Evolutionary conservation across 2,113 vertebrate genomes (phyloP).

Genomic region (Sylvietta virens): DNA sequence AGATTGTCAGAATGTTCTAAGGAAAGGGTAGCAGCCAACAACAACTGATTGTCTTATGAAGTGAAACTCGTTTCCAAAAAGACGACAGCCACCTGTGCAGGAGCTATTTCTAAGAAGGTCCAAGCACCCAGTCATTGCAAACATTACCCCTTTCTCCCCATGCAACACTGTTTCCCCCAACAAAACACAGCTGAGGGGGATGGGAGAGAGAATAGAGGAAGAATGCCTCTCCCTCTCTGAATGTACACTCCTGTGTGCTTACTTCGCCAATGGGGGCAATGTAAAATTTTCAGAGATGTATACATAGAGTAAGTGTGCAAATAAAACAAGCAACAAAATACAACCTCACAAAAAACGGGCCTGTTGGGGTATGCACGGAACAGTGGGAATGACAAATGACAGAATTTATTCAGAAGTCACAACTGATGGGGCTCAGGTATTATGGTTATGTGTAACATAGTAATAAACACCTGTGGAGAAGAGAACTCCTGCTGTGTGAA

Average conservation of each 20-base stretch:
- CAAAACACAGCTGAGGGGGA: not conserved
- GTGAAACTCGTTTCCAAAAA: not conserved
- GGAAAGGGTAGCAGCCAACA: not conserved
- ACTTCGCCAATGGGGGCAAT: not conserved
- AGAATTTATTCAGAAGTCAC: not conserved
- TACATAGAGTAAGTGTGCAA: not conserved
- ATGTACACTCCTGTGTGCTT: fast-evolving
- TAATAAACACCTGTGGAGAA: not conserved
- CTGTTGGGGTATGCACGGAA: not conserved
- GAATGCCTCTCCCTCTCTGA: not conserved
- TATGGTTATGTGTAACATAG: not conserved
- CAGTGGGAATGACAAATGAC: not conserved
- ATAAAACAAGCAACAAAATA: not conserved
- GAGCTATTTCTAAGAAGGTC: not conserved
- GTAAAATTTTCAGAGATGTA: not conserved
- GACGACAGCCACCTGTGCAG: fast-evolving
- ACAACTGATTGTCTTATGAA: not conserved
- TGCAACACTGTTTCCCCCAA: not conserved
- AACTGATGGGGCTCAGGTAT: not conserved
- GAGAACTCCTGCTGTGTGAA: not conserved
- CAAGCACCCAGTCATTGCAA: not conserved
- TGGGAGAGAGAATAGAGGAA: not conserved
- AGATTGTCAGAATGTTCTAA: not conserved
- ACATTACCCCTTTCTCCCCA: not conserved
- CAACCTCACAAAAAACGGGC: not conserved